phyloP scores from a whole-genome alignment of 2,797 vertebrate genomes.

The Lycodopsis pacificus region DNA sequence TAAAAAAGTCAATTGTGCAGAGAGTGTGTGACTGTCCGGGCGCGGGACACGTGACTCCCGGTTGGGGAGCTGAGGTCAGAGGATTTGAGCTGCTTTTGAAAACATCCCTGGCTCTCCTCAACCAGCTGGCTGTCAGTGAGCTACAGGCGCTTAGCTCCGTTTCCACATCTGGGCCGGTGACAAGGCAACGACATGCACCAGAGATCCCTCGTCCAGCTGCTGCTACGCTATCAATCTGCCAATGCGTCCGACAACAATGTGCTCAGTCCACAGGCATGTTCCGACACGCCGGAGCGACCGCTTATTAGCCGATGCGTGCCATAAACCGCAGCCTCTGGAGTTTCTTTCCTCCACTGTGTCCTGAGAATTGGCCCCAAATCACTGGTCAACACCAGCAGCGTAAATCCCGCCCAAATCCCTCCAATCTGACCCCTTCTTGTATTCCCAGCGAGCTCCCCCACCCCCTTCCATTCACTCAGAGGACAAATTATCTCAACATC shows the following conservation, averaged over 20 bases:
- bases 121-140: slow-evolving; percentile 47
- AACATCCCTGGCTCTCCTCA: background rate
- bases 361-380: slow-evolving; percentile 25
- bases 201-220: slow-evolving; percentile 54
- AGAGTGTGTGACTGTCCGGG: slow-evolving; percentile 8
- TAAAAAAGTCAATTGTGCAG: background rate
- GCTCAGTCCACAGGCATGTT: slow-evolving; percentile 73
- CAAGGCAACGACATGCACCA: slow-evolving; percentile 24
- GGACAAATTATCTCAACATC: slow-evolving; percentile 41
- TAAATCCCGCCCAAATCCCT: slow-evolving; percentile 40
- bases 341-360: slow-evolving; percentile 3
- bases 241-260: slow-evolving; percentile 46
- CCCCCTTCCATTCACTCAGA: slow-evolving; percentile 14
- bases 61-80: slow-evolving; percentile 52
- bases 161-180: slow-evolving; percentile 69
- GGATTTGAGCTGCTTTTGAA: slow-evolving; percentile 20
- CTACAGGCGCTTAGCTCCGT: slow-evolving; percentile 35
- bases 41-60: slow-evolving; percentile 17
- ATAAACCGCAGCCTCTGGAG: slow-evolving; percentile 9
- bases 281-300: slow-evolving; percentile 57
- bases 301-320: slow-evolving; percentile 22
- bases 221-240: slow-evolving; percentile 68
- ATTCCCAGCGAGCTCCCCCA: slow-evolving; percentile 23
- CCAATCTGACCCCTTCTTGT: slow-evolving; percentile 22
- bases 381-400: slow-evolving; percentile 21